phyloP scores from a whole-genome alignment of 1,140 invertebrate genomes.

The Papilio helenus region DNA sequence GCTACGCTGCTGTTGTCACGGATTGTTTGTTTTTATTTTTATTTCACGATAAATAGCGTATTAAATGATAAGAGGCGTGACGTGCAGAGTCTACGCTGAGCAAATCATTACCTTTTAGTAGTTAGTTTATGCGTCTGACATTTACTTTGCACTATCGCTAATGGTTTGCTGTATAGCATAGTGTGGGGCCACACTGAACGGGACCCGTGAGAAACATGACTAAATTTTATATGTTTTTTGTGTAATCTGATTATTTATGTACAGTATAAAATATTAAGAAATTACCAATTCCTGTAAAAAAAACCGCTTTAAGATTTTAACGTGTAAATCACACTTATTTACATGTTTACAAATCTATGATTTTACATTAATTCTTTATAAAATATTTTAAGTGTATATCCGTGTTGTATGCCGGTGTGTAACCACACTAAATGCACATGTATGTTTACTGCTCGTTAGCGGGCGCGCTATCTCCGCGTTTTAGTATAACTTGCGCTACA shows the following conservation, averaged over 20 bases:
- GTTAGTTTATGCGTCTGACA: background rate
- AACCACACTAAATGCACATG: background rate
- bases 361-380: background rate
- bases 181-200: background rate
- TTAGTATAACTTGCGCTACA: background rate
- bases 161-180: background rate
- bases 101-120: slow-evolving; percentile 1
- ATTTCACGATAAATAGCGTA: slow-evolving; percentile 13
- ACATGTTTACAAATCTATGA: background rate
- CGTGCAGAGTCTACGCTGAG: background rate
- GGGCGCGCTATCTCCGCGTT: background rate
- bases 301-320: background rate
- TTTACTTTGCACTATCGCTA: slow-evolving; percentile 25
- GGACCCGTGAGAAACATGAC: background rate
- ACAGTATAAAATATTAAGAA: background rate
- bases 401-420: background rate
- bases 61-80: background rate
- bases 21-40: slow-evolving; percentile 44
- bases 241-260: background rate
- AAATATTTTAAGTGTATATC: background rate
- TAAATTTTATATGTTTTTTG: background rate
- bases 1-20: slow-evolving; percentile 46
- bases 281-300: background rate
- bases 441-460: slow-evolving; percentile 11
- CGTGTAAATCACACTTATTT: background rate